These are phyloP conservation scores for Osedax frankpressi DNA, from an alignment of 2,888 invertebrate genomes.

Conservation along the genomic window DNA sequence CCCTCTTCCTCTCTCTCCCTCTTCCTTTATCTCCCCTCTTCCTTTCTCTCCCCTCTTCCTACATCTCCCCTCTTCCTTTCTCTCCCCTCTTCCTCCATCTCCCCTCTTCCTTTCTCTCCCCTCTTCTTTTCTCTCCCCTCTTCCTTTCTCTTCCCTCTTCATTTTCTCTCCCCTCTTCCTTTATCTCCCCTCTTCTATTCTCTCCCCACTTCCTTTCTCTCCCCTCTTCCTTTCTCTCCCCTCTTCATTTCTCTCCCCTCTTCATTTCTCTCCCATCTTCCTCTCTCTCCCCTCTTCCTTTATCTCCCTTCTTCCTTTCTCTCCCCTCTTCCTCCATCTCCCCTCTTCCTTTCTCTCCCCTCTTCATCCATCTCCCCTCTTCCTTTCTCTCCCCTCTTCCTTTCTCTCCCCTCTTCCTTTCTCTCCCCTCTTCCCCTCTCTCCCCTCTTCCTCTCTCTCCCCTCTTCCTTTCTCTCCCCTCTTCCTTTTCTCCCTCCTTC, in stretches of 20 bases:
- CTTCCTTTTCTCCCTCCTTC: no score
- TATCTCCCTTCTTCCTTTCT: neutral
- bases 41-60: conserved; percentile 1
- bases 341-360: neutral
- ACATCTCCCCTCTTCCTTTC: conserved; percentile 1
- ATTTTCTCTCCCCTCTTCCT: neutral
- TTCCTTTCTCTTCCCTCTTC: neutral
- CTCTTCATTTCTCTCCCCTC: neutral
- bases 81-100: neutral
- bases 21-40: neutral
- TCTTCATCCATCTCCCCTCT: no score
- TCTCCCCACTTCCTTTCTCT: neutral
- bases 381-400: conserved; percentile 3
- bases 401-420: conserved; percentile 6
- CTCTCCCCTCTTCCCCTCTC: neutral
- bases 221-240: neutral
- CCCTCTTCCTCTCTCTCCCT: conserved; percentile 1
- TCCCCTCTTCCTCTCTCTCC: neutral
- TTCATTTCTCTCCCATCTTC: neutral
- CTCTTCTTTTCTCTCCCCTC: neutral
- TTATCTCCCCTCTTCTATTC: neutral
- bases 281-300: neutral
- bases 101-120: no score
- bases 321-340: neutral
- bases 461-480: neutral